Percentiles rank a stretch among this genome's conserved stretches.
These are phyloP conservation scores for Allophyes oxyacanthae DNA, from an alignment of 2,888 invertebrate genomes.

Conservation along the genomic window DNA sequence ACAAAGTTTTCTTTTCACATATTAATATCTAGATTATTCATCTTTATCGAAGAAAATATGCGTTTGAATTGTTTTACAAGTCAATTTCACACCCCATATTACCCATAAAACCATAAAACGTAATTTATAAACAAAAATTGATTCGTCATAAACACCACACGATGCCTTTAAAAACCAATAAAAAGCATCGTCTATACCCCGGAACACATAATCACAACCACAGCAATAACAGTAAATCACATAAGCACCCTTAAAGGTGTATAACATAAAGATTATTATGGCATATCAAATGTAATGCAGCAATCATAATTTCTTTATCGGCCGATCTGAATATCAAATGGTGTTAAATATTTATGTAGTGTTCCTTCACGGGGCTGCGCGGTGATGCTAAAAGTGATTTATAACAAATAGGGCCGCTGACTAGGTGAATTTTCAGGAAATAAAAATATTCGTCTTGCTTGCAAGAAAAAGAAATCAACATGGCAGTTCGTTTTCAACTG, in stretches of 20 bases:
- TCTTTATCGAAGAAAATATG: constrained; percentile 1
- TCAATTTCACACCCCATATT: constrained; percentile 27
- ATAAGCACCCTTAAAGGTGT: constrained; percentile 64
- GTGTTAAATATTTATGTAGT: constrained; percentile 74
- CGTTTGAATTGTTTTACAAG: constrained; percentile 8
- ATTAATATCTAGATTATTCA: too few relatives aligned
- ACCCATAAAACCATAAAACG: constrained; percentile 9
- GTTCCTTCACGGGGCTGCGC: constrained; percentile 34
- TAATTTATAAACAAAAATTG: constrained; percentile 47
- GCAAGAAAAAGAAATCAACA: too few relatives aligned
- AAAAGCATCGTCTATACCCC: constrained; percentile 66
- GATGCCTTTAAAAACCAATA: constrained; percentile 67
- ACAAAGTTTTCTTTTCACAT: too few relatives aligned
- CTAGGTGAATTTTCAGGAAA: constrained; percentile 5
- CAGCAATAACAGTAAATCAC: constrained; percentile 66
- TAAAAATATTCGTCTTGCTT: constrained; percentile 4
- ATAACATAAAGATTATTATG: constrained; percentile 67
- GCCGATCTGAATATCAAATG: constrained; percentile 67
- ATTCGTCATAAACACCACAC: constrained; percentile 49
- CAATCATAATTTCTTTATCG: constrained; percentile 79
- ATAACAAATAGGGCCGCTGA: constrained; percentile 39
- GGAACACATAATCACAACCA: constrained; percentile 62
- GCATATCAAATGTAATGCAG: constrained; percentile 69
- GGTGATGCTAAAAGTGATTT: constrained; percentile 46
- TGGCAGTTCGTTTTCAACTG: too few relatives aligned